These are phyloP conservation scores for Speoplatyrhinus poulsoni DNA, from an alignment of 2,113 vertebrate genomes.

Conservation along the genomic window DNA sequence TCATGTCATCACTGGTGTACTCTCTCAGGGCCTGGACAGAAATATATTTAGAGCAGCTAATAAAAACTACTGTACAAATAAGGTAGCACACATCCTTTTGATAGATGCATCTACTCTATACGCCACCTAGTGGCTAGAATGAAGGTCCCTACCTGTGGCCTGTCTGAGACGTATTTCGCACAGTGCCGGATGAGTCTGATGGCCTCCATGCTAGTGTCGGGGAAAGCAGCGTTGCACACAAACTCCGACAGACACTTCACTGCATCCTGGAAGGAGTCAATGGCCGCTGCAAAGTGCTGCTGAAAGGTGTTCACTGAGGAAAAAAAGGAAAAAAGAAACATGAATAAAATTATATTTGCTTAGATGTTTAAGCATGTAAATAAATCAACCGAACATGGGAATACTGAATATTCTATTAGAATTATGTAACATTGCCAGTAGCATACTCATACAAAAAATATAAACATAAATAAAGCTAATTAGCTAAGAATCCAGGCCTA, in stretches of 20 bases:
- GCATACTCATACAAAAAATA: too few species aligned
- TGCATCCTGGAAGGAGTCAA: constrained; percentile 97
- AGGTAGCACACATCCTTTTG: background rate
- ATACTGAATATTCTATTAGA: background rate
- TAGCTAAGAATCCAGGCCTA: background rate
- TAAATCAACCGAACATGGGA: background rate
- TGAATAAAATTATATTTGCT: too few species aligned
- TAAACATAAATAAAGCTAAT: too few species aligned
- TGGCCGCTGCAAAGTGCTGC: constrained; percentile 93
- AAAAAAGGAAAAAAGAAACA: constrained; percentile 14
- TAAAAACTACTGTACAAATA: background rate
- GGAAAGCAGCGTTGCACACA: constrained; percentile 94
- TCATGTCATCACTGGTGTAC: constrained; percentile 98
- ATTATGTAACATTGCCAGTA: background rate
- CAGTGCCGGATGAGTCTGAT: constrained; percentile 95
- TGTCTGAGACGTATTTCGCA: constrained; percentile 91
- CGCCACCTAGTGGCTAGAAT: background rate
- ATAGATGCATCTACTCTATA: background rate
- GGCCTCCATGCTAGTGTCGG: constrained; percentile 97
- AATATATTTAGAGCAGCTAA: background rate
- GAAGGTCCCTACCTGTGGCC: constrained; percentile 83
- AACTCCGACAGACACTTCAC: constrained; percentile 98
- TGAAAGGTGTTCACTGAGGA: constrained; percentile 88
- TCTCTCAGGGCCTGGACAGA: constrained; percentile 87
- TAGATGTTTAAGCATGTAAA: background rate